A percentile compares a stretch with the other conserved stretches of the same genome.
phyloP scores from a whole-genome alignment of 2,797 vertebrate species.

The Benthosema pterotum region DNA sequence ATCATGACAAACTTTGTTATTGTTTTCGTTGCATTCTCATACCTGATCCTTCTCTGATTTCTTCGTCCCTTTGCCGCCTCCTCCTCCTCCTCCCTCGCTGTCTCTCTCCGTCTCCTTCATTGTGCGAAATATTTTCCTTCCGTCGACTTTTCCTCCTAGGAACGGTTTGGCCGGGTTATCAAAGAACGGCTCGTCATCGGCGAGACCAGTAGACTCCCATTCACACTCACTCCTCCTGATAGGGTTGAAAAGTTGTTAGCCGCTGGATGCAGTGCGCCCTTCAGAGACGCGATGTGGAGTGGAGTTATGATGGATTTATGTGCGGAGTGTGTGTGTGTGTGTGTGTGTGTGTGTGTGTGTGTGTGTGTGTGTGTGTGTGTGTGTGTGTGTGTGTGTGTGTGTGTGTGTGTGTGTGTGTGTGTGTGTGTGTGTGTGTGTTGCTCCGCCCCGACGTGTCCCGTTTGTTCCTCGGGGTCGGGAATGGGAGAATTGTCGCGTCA shows the following conservation, averaged over 20 bases:
- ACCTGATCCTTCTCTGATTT: conserved; percentile 68
- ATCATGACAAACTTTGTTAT: background rate
- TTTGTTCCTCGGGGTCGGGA: too few relatives aligned
- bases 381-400: too few relatives aligned
- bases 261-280: background rate
- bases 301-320: too few relatives aligned
- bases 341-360: too few relatives aligned
- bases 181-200: too few relatives aligned
- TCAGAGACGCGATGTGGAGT: too few relatives aligned
- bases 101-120: conserved; percentile 16
- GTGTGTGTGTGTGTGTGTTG: too few relatives aligned
- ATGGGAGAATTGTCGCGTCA: too few relatives aligned
- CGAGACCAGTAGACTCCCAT: background rate
- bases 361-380: too few relatives aligned
- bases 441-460: too few relatives aligned
- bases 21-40: conserved; percentile 11
- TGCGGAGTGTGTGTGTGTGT: too few relatives aligned
- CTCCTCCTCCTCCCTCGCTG: conserved; percentile 36
- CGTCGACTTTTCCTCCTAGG: background rate
- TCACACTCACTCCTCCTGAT: background rate
- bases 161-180: background rate
- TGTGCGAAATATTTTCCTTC: background rate
- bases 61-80: conserved; percentile 16
- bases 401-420: too few relatives aligned
- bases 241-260: conserved; percentile 11